A percentile compares a stretch with the other conserved stretches of the same genome.
Conservation (phyloP, 2,797 vertebrate species). For the Chanos chanos region DNA sequence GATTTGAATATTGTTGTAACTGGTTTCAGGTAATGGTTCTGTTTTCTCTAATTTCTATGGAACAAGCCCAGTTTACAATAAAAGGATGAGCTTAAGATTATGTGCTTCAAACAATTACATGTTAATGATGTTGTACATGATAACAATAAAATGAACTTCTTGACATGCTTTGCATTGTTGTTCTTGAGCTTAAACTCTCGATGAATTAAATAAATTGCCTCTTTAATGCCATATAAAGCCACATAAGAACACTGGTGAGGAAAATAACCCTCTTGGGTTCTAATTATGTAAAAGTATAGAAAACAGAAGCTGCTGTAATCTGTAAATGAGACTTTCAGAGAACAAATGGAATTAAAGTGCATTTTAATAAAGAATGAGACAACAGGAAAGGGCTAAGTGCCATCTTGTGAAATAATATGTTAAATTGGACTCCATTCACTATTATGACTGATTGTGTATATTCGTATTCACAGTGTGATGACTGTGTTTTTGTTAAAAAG, state of each 20-base stretch:
- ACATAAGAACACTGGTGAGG: constrained; percentile 76
- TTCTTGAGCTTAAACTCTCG: constrained; percentile 80
- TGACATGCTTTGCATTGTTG: constrained; percentile 68
- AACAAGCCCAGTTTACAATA: constrained; percentile 15
- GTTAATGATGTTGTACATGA: constrained; percentile 30
- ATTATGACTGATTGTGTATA: constrained; percentile 1
- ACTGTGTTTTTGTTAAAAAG: constrained; percentile 14
- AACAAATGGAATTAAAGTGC: constrained; percentile 80
- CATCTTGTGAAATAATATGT: constrained; percentile 53
- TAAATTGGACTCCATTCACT: constrained; percentile 5
- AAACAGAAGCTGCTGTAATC: constrained; percentile 77
- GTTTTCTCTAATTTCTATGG: constrained; percentile 23
- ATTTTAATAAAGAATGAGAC: constrained; percentile 77
- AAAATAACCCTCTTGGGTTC: constrained; percentile 76
- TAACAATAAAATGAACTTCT: constrained; percentile 26
- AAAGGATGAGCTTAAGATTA: not conserved
- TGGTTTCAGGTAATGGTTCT: constrained; percentile 20
- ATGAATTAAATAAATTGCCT: constrained; percentile 84
- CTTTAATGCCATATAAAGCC: constrained; percentile 79
- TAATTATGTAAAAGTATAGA: constrained; percentile 84
- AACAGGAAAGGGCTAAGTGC: constrained; percentile 70
- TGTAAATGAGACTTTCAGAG: constrained; percentile 80
- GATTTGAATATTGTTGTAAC: constrained; percentile 25
- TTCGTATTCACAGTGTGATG: constrained; percentile 11
- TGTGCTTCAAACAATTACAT: constrained; percentile 4